Percentiles rank a stretch among this genome's conserved stretches.
Evolutionary conservation across 2,888 invertebrate species (phyloP).

Genomic region (Melinaea marsaeus): DNA sequence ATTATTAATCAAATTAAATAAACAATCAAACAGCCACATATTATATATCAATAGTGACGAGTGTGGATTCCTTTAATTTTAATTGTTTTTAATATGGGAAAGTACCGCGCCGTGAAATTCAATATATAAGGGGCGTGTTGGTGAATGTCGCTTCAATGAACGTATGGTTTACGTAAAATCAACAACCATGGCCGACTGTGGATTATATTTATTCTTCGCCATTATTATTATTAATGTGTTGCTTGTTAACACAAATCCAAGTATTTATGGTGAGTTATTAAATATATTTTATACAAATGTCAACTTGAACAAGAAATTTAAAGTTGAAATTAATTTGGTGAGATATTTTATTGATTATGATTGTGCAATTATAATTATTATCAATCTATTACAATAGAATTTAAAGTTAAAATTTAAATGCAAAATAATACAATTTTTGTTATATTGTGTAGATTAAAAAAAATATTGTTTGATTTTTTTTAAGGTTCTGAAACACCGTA

Average conservation of each 20-base stretch:
- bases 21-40: too few species aligned
- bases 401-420: too few species aligned
- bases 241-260: background rate
- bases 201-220: background rate
- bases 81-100: constrained; percentile 16
- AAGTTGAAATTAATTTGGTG: too few species aligned
- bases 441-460: background rate
- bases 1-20: too few species aligned
- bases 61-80: background rate
- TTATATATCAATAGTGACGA: background rate
- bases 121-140: constrained; percentile 7
- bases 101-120: constrained; percentile 18
- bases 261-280: background rate
- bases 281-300: background rate
- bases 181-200: background rate
- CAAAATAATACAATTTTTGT: background rate
- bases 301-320: too few species aligned
- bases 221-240: background rate
- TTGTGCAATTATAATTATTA: too few species aligned
- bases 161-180: background rate
- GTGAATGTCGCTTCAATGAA: constrained; percentile 4
- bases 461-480: constrained; percentile 8
- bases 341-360: too few species aligned
- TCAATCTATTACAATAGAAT: too few species aligned
- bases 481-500: constrained; percentile 35